Percentiles rank a stretch among this genome's conserved stretches.
These are phyloP conservation scores for Trachelipus rathkii DNA, from an alignment of 1,140 invertebrate genomes.

Conservation along the genomic window DNA sequence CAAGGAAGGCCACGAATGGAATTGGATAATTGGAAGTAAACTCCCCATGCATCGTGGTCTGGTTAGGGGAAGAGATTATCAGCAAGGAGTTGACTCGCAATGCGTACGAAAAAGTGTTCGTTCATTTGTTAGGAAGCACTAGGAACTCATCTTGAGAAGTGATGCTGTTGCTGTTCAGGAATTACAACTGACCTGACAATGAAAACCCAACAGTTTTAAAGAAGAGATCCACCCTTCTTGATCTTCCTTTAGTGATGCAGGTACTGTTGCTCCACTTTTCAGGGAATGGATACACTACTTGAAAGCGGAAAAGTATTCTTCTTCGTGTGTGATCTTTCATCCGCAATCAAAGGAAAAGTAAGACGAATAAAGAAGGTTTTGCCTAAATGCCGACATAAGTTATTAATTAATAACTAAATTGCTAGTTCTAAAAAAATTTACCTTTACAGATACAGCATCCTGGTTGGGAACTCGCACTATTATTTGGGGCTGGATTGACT, in stretches of 20 bases:
- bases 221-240: slow-evolving; percentile 40
- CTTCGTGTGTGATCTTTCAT: slow-evolving; percentile 32
- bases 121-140: slow-evolving; percentile 45
- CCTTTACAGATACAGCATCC: slow-evolving; percentile 32
- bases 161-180: slow-evolving; percentile 63
- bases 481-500: slow-evolving; percentile 39
- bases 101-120: slow-evolving; percentile 38
- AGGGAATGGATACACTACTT: slow-evolving; percentile 34
- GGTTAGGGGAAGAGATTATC: slow-evolving; percentile 40
- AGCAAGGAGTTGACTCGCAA: slow-evolving; percentile 36
- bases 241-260: slow-evolving; percentile 39
- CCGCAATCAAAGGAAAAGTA: slow-evolving; percentile 22
- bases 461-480: slow-evolving; percentile 40
- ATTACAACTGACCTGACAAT: slow-evolving; percentile 57
- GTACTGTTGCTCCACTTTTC: slow-evolving; percentile 38
- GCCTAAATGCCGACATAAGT: no score
- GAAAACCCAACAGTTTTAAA: slow-evolving; percentile 49
- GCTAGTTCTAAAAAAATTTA: not conserved
- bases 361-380: no score
- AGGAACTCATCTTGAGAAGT: slow-evolving; percentile 53
- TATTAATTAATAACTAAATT: no score
- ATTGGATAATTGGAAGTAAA: slow-evolving; percentile 35
- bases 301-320: slow-evolving; percentile 33
- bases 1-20: slow-evolving; percentile 78
- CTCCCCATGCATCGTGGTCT: slow-evolving; percentile 42